Conservation (phyloP, 2,113 vertebrate species). For the Cyprinodon variegatus region DNA sequence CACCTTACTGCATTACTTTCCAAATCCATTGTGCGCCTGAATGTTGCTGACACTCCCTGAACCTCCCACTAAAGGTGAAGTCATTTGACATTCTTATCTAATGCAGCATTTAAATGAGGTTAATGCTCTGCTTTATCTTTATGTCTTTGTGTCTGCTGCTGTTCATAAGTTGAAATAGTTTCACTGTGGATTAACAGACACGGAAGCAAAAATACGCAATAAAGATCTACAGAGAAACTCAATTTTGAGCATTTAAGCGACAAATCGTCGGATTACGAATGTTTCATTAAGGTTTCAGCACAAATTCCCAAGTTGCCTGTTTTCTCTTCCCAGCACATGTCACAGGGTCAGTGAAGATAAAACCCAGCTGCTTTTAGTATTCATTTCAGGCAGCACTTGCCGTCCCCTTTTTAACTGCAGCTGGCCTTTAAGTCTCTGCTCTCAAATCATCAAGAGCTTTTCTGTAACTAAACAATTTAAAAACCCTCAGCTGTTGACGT, state of each 20-base stretch:
- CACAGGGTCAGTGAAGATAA: conserved; percentile 66
- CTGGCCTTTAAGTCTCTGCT: conserved; percentile 55
- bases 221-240: conserved; percentile 15
- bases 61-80: background rate
- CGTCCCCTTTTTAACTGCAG: conserved; percentile 65
- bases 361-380: conserved; percentile 77
- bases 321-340: conserved; percentile 75
- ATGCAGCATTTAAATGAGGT: conserved; percentile 22
- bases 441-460: conserved; percentile 56
- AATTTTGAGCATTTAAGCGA: conserved; percentile 7
- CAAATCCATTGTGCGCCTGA: conserved; percentile 49
- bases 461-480: conserved; percentile 60
- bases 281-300: conserved; percentile 54
- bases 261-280: conserved; percentile 50
- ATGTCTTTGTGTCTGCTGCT: background rate
- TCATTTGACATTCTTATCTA: conserved; percentile 16
- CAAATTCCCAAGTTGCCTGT: conserved; percentile 76
- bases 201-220: background rate
- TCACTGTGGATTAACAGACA: background rate
- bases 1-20: conserved; percentile 48
- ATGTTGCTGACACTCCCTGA: conserved; percentile 14
- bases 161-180: background rate
- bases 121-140: background rate
- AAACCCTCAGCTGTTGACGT: conserved; percentile 27
- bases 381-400: conserved; percentile 68